Evolutionary conservation across 2,888 invertebrate species (phyloP).

Genomic region (Oithona nana): DNA sequence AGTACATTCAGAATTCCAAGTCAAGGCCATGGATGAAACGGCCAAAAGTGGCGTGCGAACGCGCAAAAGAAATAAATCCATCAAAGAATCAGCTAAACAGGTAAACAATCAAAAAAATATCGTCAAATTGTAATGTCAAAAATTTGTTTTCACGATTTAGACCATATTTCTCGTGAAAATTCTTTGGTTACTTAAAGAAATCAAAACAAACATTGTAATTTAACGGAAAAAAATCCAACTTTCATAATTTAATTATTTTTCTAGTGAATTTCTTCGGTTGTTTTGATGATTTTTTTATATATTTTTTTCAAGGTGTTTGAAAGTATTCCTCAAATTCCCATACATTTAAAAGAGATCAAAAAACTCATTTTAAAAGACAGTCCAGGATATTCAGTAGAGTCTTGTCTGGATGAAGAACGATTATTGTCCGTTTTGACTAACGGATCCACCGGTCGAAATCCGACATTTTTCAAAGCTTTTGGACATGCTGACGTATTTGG

Average conservation of each 20-base stretch:
- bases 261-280: not conserved
- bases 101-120: not conserved
- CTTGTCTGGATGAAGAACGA: not conserved
- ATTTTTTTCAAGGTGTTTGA: constrained; percentile 6
- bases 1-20: too few species aligned
- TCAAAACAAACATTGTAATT: too few species aligned
- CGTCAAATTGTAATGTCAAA: too few species aligned
- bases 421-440: constrained; percentile 3
- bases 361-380: constrained; percentile 6
- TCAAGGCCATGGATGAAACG: not conserved
- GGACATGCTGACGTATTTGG: constrained; percentile 12
- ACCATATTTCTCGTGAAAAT: too few species aligned
- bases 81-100: constrained; percentile 5
- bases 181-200: too few species aligned
- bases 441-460: not conserved
- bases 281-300: not conserved
- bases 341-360: constrained; percentile 9
- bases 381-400: not conserved
- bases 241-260: not conserved
- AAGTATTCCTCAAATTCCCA: constrained; percentile 12
- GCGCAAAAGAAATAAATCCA: constrained; percentile 10
- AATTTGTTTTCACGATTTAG: too few species aligned
- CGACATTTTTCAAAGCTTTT: constrained; percentile 12
- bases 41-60: not conserved
- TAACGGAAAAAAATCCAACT: too few species aligned